Conservation (phyloP, 1,140 invertebrate genomes). For the Halictus rubicundus region DNA sequence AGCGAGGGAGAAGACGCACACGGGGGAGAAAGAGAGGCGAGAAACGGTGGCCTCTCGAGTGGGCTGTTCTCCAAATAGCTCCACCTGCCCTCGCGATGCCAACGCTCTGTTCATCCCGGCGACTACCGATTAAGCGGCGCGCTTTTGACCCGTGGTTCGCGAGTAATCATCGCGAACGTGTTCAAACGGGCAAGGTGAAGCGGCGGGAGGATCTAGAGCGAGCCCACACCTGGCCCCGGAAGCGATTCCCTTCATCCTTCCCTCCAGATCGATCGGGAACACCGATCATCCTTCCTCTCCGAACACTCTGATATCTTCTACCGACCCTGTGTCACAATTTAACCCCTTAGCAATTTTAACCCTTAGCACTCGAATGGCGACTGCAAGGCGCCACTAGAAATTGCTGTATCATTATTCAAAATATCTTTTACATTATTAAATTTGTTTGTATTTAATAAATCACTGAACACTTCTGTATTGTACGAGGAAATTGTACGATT, state of each 20-base stretch:
- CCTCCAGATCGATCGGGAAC: no score
- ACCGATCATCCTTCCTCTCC: no score
- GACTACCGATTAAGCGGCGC: slow-evolving; percentile 38
- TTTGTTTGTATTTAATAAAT: no score
- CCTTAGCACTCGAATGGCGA: no score
- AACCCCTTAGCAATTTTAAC: no score
- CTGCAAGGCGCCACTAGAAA: no score
- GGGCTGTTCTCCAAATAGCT: slow-evolving; percentile 78
- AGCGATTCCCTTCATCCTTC: slow-evolving; percentile 4
- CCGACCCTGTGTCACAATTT: no score
- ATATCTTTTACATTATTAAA: no score
- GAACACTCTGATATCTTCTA: no score
- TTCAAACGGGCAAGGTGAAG: slow-evolving; percentile 11
- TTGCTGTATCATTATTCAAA: no score
- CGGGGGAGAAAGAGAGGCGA: slow-evolving; percentile 25
- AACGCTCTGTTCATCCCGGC: slow-evolving; percentile 61
- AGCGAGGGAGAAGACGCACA: slow-evolving; percentile 8
- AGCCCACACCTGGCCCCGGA: slow-evolving; percentile 52
- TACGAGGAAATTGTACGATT: no score
- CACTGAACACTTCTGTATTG: no score
- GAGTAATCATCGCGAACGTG: slow-evolving; percentile 49
- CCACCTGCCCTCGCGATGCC: slow-evolving; percentile 72
- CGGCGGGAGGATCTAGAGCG: slow-evolving; percentile 9
- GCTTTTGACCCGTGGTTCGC: slow-evolving; percentile 54
- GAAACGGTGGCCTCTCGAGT: slow-evolving; percentile 68